Base-by-base conservation (phyloP, 2,888 invertebrate species). In the Entomobrya proxima region DNA sequence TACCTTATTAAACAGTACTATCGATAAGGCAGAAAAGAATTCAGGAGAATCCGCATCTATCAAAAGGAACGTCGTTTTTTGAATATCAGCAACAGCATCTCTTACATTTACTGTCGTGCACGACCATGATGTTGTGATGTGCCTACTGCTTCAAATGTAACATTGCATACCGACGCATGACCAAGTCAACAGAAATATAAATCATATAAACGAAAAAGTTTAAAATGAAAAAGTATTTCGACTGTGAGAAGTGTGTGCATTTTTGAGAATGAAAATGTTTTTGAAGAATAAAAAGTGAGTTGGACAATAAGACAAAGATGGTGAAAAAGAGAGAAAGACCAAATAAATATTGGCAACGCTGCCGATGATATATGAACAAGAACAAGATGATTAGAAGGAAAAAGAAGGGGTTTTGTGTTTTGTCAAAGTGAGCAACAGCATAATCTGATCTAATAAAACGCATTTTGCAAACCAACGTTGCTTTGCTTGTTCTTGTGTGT, bases 81-180 rank as follows among this genome's bases (percentile, higher is more conserved):
- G 37, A 64, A 80, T 58, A 69, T 47, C 32, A 77, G 67, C 58
- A 58, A 58, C 58, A 58, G 58, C 35, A 69, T 69, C 44, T 64
- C 78, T 21, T 27, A 50, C 6, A 44, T 9, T 47, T 37, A 37
- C 50, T 75, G 24, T 18, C 52, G 52, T 78, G 30, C 11, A 77
- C 30, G 27, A 58, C 55, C 58, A 61, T 52, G 44, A 24, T 27
- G 44, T 27, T 40, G 35, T 64, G 64, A 64, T 64, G 64, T 64
- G 55, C 52, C 47, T 55, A 35, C 37, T 18, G 18, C 13, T 47
- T 32, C 50, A 50, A 75, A 55, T 75, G 75, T 55, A 44, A 21
- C 69, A 69, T 69, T 69, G 30, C 44, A 69, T 44, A 47, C 64
- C 35, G 35, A 64, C 64, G 18, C 18, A n/a, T 21, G 64, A 24